Percentiles rank a stretch among this genome's conserved stretches.
Evolutionary conservation across 2,113 vertebrate genomes (phyloP).

Genomic region (Litocranius walleri): DNA sequence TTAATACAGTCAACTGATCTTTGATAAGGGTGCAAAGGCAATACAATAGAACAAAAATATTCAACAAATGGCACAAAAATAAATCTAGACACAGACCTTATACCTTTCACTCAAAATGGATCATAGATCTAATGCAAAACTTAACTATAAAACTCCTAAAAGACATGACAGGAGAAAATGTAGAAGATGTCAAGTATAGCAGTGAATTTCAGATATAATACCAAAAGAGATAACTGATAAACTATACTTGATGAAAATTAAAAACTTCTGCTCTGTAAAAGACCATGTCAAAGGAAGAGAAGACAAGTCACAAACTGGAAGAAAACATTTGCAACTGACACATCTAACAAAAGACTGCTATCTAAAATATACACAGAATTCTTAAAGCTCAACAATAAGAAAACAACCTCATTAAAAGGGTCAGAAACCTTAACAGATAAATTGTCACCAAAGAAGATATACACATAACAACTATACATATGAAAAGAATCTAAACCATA

Average conservation of each 20-base stretch:
- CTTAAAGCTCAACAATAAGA: background rate
- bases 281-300: background rate
- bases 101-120: background rate
- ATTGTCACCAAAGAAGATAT: background rate
- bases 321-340: background rate
- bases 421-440: background rate
- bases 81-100: background rate
- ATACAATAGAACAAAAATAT: background rate
- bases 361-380: background rate
- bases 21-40: background rate
- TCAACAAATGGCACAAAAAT: background rate
- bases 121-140: background rate
- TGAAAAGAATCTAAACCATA: background rate
- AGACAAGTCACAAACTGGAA: background rate
- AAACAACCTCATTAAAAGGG: background rate
- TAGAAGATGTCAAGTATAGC: background rate
- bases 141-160: background rate
- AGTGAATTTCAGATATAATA: background rate
- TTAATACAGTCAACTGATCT: background rate
- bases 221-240: background rate
- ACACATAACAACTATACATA: background rate
- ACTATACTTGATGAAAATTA: background rate
- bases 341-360: background rate
- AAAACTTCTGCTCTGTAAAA: background rate
- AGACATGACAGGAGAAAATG: background rate